Evolutionary conservation across 2,113 vertebrate species (phyloP), one percentile per base, ranked within the genome.

Genomic region (Protomyctophum bolini): DNA sequence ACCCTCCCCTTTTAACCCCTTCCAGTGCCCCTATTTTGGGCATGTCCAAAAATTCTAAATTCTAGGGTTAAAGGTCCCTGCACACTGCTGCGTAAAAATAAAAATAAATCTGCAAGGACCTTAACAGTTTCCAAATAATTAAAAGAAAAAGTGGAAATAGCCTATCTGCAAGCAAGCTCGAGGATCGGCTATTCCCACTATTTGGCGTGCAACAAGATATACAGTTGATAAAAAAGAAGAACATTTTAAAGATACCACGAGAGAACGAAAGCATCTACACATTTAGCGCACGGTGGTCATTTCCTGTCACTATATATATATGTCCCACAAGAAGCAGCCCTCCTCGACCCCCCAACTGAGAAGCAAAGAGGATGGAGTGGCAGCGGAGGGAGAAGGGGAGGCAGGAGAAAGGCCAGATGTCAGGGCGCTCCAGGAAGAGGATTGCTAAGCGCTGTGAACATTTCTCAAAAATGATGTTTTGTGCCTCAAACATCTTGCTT

Each of bases 401-500:
- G 81, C 74, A 84, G 80, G 79, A 86, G 87, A 91, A 79, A 92
- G 90, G 91, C 81, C 89, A 91, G 75, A 80, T 89, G 83, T 91
- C 84, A 88, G 86, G 82, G 80, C 79, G 81, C 75, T 76, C 67
- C 85, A 87, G 88, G 87, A 85, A 82, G 86, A 89, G 83, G 87
- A 91, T 85, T 89, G 86, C 87, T 83, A 81, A 90, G 91, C 84
- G 83, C 64, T 90, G 85, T 92, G 91, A 93, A 92, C 86, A 88
- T 88, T 92, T 88, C 85, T 88, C 79, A 88, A 76, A 91, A 90
- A 89, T 80, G 81, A 78, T 81, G 86, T 92, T 94, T 92, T 91
- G 87, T 93, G 88, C 86, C 91, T 94, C 88, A 91, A 92, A 93
- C 92, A 94, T 94, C 92, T 92, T 94, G 93, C 94, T 94, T 94